Base-by-base conservation (phyloP, 1,140 invertebrate genomes). In the Calliphora vicina region DNA sequence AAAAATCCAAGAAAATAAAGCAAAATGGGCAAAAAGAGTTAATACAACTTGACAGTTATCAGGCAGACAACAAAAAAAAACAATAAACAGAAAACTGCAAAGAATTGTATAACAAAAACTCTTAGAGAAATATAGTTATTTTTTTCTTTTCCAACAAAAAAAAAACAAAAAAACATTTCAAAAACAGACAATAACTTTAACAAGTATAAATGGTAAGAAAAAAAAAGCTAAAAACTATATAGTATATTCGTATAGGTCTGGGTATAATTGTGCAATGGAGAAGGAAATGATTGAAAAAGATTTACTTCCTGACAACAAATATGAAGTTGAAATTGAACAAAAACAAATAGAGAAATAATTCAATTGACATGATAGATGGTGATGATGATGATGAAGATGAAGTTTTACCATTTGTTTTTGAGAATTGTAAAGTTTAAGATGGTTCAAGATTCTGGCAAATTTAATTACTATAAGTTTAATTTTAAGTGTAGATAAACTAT, bases 221-320 rank as follows among this genome's bases (percentile, higher is more conserved):
- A 74, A 74, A 74, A 27, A 20, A 29, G 27, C 6, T 17, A 61
- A 61, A 61, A n/a, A n/a, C n/a, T n/a, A n/a, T n/a, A n/a, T n/a
- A n/a, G n/a, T n/a, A n/a, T 57, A n/a, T 2, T 57, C n/a, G 50
- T n/a, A 57, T 57, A 35, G 6, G 35, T 35, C 35, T 35, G 6
- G 6, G 17, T 5, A 57, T n/a, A 17, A 57, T 17, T 57, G 13
- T 42, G 4, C n/a, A 35, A 20, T n/a, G 10, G 27, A 76, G 15
- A 42, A 76, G 73, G 73, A 76, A 76, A 23, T 76, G 35, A 76
- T 76, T 76, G 73, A 76, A 76, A 35, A 42, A 42, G 73, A 76
- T 76, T 76, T 76, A 76, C 35, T 76, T 76, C 29, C 29, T 76
- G 27, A 42, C 73, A 76, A 20, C 73, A 67, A 67, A 67, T 67